These are phyloP conservation scores for Tigriopus japonicus DNA, from an alignment of 1,140 invertebrate genomes.

Conservation along the genomic window DNA sequence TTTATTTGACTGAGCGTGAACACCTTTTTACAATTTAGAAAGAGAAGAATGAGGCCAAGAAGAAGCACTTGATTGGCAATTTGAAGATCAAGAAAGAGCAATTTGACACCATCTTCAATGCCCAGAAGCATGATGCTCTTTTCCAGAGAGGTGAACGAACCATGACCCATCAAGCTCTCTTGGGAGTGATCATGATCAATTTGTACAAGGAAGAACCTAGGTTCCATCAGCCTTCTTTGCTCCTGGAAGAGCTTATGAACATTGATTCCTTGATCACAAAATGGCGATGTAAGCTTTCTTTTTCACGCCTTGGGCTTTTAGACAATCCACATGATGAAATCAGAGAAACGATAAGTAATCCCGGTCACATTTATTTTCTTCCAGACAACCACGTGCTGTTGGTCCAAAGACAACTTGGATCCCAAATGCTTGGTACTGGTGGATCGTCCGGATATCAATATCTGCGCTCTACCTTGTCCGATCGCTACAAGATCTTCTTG, in stretches of 20 bases:
- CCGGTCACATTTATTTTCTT: conserved; percentile 19
- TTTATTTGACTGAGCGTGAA: no score
- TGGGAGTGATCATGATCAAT: conserved; percentile 92
- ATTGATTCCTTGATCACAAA: conserved; percentile 97
- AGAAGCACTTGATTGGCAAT: neutral
- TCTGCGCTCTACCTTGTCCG: conserved; percentile 90
- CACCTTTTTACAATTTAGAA: conserved; percentile 13
- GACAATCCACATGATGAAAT: neutral
- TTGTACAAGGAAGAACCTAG: conserved; percentile 82
- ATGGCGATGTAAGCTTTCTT: conserved; percentile 74
- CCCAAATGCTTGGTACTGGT: conserved; percentile 84
- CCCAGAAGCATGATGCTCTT: conserved; percentile 53
- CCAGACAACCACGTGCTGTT: conserved; percentile 93
- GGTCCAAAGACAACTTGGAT: conserved; percentile 98
- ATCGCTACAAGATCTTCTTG: conserved; percentile 90
- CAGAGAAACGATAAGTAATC: neutral
- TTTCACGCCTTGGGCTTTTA: no score
- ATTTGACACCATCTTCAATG: conserved; percentile 75
- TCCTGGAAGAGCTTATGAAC: conserved; percentile 83
- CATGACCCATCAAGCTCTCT: conserved; percentile 70
- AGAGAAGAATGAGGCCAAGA: neutral
- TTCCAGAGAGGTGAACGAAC: conserved; percentile 64
- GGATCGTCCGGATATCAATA: conserved; percentile 98
- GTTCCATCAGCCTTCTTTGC: conserved; percentile 89
- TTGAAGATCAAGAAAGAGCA: conserved; percentile 24